A percentile compares a stretch with the other conserved stretches of the same genome.
Conservation (phyloP, 2,888 invertebrate genomes). For the Macrophya annulata region DNA sequence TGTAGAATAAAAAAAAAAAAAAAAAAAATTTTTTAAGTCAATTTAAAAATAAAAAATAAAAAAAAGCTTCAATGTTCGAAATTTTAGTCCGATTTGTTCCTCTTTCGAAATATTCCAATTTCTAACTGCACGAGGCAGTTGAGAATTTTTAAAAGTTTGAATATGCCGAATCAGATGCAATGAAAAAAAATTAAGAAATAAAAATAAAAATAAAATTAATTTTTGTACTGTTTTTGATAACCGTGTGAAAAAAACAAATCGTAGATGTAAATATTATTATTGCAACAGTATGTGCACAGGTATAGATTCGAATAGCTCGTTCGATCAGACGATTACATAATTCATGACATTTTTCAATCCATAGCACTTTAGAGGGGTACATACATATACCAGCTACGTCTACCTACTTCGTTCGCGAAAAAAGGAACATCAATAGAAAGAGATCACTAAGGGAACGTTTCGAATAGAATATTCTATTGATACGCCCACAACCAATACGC, state of each 20-base stretch:
- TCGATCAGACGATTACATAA: conserved; percentile 13
- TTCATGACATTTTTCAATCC: conserved; percentile 44
- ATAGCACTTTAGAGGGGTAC: conserved; percentile 20
- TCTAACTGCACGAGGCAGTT: too few species aligned
- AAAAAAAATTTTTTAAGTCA: too few species aligned
- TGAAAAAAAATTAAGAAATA: background rate
- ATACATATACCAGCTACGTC: too few species aligned
- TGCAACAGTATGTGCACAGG: background rate
- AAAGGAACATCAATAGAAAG: conserved; percentile 36
- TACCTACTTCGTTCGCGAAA: background rate
- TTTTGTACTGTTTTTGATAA: too few species aligned
- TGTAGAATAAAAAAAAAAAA: too few species aligned
- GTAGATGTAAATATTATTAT: background rate
- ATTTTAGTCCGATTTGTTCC: background rate
- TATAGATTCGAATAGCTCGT: background rate
- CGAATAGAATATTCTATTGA: conserved; percentile 48
- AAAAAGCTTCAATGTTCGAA: background rate
- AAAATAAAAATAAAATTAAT: too few species aligned
- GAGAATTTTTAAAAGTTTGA: background rate
- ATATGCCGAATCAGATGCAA: background rate
- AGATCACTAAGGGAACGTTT: conserved; percentile 29
- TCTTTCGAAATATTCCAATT: background rate
- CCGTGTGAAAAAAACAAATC: background rate
- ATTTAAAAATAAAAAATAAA: too few species aligned
- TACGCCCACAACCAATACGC: conserved; percentile 23